Conservation (phyloP, 2,888 invertebrate genomes). For the Nephrocerus scutellatus region DNA sequence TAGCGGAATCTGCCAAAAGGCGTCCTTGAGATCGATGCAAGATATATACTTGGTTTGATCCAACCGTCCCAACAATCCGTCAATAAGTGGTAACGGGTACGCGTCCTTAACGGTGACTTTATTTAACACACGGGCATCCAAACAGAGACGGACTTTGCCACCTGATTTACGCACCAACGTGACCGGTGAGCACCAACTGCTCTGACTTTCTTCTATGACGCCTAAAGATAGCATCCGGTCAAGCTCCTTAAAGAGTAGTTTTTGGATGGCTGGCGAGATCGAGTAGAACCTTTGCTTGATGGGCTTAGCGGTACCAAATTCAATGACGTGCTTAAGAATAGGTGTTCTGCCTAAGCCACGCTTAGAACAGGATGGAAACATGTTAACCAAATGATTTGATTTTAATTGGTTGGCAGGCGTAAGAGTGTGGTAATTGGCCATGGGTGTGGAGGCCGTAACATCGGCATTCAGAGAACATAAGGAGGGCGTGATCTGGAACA, state of each 20-base stretch:
- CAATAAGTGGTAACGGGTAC: slow-evolving; percentile 15
- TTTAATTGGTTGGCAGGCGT: too few relatives aligned
- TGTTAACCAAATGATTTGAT: too few relatives aligned
- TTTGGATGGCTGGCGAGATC: slow-evolving; percentile 16
- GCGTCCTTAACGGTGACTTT: slow-evolving; percentile 22
- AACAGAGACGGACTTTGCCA: slow-evolving; percentile 25
- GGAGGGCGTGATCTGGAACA: too few relatives aligned
- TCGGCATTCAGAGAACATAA: too few relatives aligned
- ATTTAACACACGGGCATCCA: slow-evolving; percentile 30
- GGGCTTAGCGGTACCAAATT: slow-evolving; percentile 13
- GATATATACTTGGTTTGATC: slow-evolving; percentile 14
- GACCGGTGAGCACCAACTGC: slow-evolving; percentile 29
- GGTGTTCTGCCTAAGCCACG: slow-evolving; percentile 16
- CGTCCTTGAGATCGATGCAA: slow-evolving; percentile 13
- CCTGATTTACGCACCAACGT: slow-evolving; percentile 25
- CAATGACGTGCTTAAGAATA: slow-evolving; percentile 16
- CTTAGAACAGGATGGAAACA: slow-evolving; percentile 13
- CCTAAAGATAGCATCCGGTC: slow-evolving; percentile 27
- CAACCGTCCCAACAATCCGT: slow-evolving; percentile 11
- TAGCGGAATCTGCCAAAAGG: slow-evolving; percentile 16
- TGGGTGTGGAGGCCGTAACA: too few relatives aligned
- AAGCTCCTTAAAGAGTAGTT: slow-evolving; percentile 23
- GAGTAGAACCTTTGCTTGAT: slow-evolving; percentile 18
- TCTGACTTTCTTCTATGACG: slow-evolving; percentile 26
- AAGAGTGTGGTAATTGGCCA: too few relatives aligned